Evolutionary conservation across 2,888 invertebrate genomes (phyloP), one percentile per base, ranked within the genome.

Genomic region (Leptopilina myrica): DNA sequence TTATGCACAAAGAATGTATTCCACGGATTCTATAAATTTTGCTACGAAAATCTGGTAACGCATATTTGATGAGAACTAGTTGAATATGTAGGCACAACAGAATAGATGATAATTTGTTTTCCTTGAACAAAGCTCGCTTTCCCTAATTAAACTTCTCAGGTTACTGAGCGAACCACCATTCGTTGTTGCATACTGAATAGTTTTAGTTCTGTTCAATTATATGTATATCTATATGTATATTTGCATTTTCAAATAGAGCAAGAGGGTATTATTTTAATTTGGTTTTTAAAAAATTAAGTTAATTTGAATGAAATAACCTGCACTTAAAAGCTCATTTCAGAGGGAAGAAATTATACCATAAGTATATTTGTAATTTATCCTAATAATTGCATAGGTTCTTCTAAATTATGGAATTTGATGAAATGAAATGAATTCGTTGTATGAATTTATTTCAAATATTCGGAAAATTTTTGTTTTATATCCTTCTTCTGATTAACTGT

Each of bases 71-170:
- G 20, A 67, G 26, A 11, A 9, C 14, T 15, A 49, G 67, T 66
- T 33, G 33, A 33, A 33, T 33, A 33, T 33, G 33, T 33, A 33
- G 33, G 33, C 33, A 2, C 33, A 33, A 26, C 53, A 26, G 33
- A 73, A 65, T 20, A 40, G 15, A 53, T 56, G 49, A 66, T 80
- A 80, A 79, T 79, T 66, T 76, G 64, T 53, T 43, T 76, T 8
- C 49, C 15, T 64, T 12, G 65, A 64, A 69, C 49, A 76, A 79
- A 79, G 80, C 79, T 76, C 62, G 65, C 43, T 62, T 62, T 78
- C 53, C 26, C 53, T 33, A 56, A 73, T 73, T 73, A 53, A 73
- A 73, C 53, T 73, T 73, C 53, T 66, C 66, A 66, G 43, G 66
- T n/a, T 56, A 56, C 56, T 73, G 69, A 73, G 33, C 46, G 20